Conservation (phyloP, 2,888 invertebrate genomes). For the Scaeva pyrastri region DNA sequence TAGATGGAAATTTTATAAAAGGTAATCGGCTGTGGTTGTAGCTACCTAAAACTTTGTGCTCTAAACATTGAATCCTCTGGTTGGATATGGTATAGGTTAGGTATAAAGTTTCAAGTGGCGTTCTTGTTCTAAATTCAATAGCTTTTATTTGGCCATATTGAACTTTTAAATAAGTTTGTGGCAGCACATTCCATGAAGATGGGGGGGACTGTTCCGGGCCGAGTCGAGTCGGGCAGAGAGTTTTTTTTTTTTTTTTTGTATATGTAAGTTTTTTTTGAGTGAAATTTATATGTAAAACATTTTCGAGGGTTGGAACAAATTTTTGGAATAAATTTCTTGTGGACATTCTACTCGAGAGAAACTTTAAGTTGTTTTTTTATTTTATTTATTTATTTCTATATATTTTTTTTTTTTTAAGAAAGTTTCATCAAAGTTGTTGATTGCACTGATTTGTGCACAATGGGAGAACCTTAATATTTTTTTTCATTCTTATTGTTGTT, state of each 20-base stretch:
- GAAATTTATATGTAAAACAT: not conserved
- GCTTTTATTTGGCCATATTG: conserved; percentile 57
- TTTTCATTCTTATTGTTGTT: not conserved
- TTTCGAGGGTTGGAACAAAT: conserved; percentile 8
- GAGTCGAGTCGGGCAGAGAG: not conserved
- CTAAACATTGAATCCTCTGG: conserved; percentile 29
- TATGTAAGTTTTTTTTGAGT: conserved; percentile 1
- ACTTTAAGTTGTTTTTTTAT: conserved; percentile 2
- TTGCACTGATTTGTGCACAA: conserved; percentile 14
- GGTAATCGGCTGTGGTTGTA: conserved; percentile 48
- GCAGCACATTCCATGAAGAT: conserved; percentile 1
- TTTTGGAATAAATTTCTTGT: conserved; percentile 50
- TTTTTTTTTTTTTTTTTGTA: not conserved
- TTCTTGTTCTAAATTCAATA: conserved; percentile 56
- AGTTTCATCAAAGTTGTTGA: conserved; percentile 26
- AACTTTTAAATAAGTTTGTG: conserved; percentile 60
- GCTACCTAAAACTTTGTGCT: conserved; percentile 44
- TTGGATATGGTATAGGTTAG: conserved; percentile 12
- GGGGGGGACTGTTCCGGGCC: not conserved
- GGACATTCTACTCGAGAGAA: conserved; percentile 9
- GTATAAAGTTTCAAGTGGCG: conserved; percentile 69
- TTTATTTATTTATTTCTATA: not conserved
- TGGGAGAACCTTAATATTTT: not conserved
- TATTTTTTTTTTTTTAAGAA: not conserved
- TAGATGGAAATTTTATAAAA: conserved; percentile 35